Evolutionary conservation across 1,140 invertebrate genomes (phyloP), one percentile per base, ranked within the genome.

Genomic region (Streblospio benedicti): DNA sequence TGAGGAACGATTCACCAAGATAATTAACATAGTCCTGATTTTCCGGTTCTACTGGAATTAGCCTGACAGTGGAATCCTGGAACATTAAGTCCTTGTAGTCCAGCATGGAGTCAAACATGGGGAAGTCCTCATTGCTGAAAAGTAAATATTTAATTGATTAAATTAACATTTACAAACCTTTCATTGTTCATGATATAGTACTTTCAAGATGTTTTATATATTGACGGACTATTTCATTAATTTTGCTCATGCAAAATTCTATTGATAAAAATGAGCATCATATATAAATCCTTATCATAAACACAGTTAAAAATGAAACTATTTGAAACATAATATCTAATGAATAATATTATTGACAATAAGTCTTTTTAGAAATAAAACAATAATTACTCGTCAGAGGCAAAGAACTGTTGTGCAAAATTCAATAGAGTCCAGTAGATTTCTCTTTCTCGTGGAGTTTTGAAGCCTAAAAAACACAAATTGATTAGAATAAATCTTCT

Each of bases 331-430:
- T n/a, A n/a, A n/a, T n/a, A n/a, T n/a, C n/a, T n/a, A n/a, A n/a
- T n/a, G n/a, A n/a, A n/a, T n/a, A n/a, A n/a, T n/a, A n/a, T n/a
- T n/a, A n/a, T n/a, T n/a, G n/a, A n/a, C n/a, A n/a, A n/a, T n/a
- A n/a, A n/a, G n/a, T n/a, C n/a, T n/a, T n/a, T n/a, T n/a, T n/a
- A 30, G 27, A 57, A 52, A 9, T 53, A 47, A 64, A 18, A 58
- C 23, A 23, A 38, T 30, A 25, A 69, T 72, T 70, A 79, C 77
- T 68, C 72, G 57, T 78, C 76, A 30, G 75, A 73, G 12, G 75
- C 75, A 62, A 77, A 79, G 56, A 76, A 76, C 64, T 77, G 74
- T 62, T 79, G 76, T 23, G 71, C 76, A 66, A 74, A 78, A 59
- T 74, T 74, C 3, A 79, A 57, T 6, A 79, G 58, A 53, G 75